phyloP scores from a whole-genome alignment of 2,113 vertebrate genomes.

The Probosciger aterrimus region DNA sequence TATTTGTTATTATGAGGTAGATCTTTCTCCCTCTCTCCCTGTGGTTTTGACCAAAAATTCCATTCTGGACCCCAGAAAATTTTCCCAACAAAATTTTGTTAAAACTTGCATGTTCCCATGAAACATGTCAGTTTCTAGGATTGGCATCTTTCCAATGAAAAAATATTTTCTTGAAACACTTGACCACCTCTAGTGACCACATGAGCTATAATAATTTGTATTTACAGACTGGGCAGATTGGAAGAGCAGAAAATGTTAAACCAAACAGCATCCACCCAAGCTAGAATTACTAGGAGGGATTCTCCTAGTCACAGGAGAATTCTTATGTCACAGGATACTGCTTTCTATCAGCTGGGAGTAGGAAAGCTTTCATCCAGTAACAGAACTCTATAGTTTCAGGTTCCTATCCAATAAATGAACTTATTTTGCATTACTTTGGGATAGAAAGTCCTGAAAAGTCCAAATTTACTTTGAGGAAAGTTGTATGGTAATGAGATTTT shows the following conservation, averaged over 20 bases:
- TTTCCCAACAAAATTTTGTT: slow-evolving; percentile 22
- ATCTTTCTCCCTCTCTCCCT: not conserved
- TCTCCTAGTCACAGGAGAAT: not conserved
- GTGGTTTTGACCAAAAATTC: slow-evolving; percentile 39
- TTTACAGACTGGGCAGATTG: not conserved
- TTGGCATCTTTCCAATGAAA: not conserved
- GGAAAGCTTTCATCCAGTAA: not conserved
- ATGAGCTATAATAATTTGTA: slow-evolving; percentile 6
- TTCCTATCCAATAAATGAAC: not conserved
- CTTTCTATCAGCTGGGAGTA: not conserved
- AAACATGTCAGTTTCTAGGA: not conserved
- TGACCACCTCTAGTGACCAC: not conserved
- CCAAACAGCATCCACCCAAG: slow-evolving; percentile 6
- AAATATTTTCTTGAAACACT: slow-evolving; percentile 31
- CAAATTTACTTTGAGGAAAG: not conserved
- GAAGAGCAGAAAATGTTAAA: slow-evolving; percentile 20
- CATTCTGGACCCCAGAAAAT: slow-evolving; percentile 1
- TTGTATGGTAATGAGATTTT: not conserved
- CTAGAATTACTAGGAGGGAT: not conserved
- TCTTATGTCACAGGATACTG: not conserved
- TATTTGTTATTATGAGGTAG: slow-evolving; percentile 21
- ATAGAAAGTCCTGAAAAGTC: not conserved
- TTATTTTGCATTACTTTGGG: not conserved
- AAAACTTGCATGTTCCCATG: not conserved
- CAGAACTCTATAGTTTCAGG: not conserved